Conservation (phyloP, 2,113 vertebrate genomes). For the Mirounga angustirostris region DNA sequence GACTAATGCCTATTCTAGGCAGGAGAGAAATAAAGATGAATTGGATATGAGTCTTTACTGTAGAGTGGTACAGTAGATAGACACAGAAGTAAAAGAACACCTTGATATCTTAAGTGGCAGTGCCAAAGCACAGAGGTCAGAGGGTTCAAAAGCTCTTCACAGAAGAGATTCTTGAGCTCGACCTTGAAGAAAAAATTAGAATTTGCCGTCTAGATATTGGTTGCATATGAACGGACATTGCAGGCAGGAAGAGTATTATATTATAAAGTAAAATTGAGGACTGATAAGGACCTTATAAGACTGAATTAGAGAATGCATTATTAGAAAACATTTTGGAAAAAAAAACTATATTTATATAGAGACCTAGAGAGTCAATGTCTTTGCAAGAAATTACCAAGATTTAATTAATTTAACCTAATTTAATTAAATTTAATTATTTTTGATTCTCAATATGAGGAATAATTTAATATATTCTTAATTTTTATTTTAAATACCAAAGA, state of each 20-base stretch:
- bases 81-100: neutral
- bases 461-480: constrained; percentile 45
- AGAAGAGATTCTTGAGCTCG: neutral
- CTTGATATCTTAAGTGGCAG: neutral
- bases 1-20: neutral
- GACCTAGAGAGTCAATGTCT: neutral
- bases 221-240: neutral
- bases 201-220: neutral
- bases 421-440: neutral
- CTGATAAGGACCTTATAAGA: neutral
- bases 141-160: neutral
- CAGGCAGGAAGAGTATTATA: neutral
- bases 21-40: neutral
- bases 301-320: neutral
- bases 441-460: neutral
- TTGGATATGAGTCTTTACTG: neutral
- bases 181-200: neutral
- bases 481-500: constrained; percentile 51
- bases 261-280: neutral
- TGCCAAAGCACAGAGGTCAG: neutral
- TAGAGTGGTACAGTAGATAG: fast-evolving
- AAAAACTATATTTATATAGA: neutral
- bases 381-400: neutral
- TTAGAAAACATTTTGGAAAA: neutral
- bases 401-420: constrained; percentile 3